Evolutionary conservation across 92 coral and sea anemone species (phyloP), one percentile per base, ranked within the genome.

Genomic region (Palythoa grandiflora): DNA sequence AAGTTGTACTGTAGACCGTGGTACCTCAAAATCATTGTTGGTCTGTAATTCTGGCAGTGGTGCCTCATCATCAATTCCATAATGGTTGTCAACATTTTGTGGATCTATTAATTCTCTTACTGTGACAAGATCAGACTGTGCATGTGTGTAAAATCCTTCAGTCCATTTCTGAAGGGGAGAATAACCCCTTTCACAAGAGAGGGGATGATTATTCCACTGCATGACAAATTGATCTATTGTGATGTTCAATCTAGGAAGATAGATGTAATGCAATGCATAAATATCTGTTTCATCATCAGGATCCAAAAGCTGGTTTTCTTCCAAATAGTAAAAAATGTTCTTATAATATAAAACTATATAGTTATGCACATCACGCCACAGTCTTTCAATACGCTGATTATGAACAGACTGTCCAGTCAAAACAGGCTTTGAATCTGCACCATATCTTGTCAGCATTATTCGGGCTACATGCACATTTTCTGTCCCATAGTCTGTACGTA

Each of bases 171-270:
- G 94, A 15, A 87, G 68, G 11, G 94, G 94, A 6, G 87, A 17
- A 13, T 51, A 79, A 17, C 80, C 63, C 20, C 85, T 72, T 57
- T 91, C 79, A 5, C 93, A 85, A 39, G 83, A 52, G 3, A 87
- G 39, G 0, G 93, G 91, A 66, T 93, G 95, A 38, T 84, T 87
- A 84, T 93, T 93, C 93, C 89, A 93, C 11, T 88, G 85, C 80
- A 76, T 57, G 3, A 78, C 38, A 77, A 91, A 92, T 65, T 87
- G 88, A 35, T 79, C 80, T 12, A 93, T 15, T 63, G 88, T 63
- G 11, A 75, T 60, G 73, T 83, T 87, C 84, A 14, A 53, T 73
- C 57, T 77, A 73, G 48, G 75, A 36, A 21, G 89, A 78, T 10
- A 91, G 37, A 85, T 78, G 54, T 36, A 91, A 53, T 91, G 96